Percentiles rank a stretch among this genome's conserved stretches.
Evolutionary conservation across 2,797 vertebrate species (phyloP).

Genomic region (Clarias platycephalus): DNA sequence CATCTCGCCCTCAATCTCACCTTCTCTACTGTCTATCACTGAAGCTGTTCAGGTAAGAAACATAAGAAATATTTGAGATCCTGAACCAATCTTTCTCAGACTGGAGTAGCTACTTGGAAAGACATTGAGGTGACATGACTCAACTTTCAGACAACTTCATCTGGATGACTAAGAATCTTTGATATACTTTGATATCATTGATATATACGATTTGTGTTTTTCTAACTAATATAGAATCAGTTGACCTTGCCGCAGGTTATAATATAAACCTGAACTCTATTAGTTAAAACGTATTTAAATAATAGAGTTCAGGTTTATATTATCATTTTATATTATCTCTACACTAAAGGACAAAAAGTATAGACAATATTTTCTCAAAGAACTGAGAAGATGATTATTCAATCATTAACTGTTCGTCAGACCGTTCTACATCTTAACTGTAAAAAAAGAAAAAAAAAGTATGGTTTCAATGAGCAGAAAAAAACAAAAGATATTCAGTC

Average conservation of each 20-base stretch:
- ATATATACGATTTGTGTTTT: not conserved
- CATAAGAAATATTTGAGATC: too few relatives aligned
- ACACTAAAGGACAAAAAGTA: not conserved
- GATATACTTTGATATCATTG: too few relatives aligned
- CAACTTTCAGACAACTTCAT: too few relatives aligned
- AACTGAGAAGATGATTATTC: not conserved
- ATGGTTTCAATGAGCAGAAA: not conserved
- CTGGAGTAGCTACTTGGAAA: too few relatives aligned
- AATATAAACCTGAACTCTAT: not conserved
- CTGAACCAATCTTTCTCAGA: too few relatives aligned
- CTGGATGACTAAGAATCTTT: too few relatives aligned
- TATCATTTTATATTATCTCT: not conserved
- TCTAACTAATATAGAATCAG: not conserved
- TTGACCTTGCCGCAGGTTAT: not conserved
- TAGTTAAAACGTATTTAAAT: not conserved
- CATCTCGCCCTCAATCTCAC: too few relatives aligned
- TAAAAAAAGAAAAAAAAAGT: not conserved
- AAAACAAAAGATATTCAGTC: not conserved
- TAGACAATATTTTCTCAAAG: not conserved
- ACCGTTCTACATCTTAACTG: too few relatives aligned
- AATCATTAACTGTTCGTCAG: not conserved
- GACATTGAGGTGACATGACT: too few relatives aligned
- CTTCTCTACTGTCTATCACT: too few relatives aligned
- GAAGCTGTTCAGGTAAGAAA: too few relatives aligned
- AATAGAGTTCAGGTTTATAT: not conserved